Evolutionary conservation across 2,113 vertebrate species (phyloP).

Genomic region (Butorides virescens): DNA sequence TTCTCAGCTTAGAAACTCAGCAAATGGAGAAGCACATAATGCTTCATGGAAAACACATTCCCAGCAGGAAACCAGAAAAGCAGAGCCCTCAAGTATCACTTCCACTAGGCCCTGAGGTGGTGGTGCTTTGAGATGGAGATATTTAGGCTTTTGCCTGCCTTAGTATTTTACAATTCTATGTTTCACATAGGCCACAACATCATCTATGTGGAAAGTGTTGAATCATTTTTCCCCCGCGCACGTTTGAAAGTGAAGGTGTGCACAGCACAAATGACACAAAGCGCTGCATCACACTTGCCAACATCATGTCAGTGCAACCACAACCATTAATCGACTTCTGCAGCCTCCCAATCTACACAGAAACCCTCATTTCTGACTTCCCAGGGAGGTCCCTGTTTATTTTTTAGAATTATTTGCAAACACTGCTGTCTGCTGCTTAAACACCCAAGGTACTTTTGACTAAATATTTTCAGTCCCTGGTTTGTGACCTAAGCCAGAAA

Average conservation of each 20-base stretch:
- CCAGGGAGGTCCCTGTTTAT: not conserved
- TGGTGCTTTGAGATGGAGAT: not conserved
- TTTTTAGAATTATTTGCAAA: constrained; percentile 17
- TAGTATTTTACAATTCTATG: not conserved
- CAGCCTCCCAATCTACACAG: not conserved
- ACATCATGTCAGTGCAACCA: not conserved
- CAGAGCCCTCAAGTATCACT: not conserved
- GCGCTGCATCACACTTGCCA: accelerated
- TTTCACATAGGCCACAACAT: not conserved
- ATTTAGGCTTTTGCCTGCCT: not conserved
- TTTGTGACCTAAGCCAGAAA: not conserved
- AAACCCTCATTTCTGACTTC: not conserved
- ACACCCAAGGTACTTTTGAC: not conserved
- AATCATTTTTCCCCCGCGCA: not conserved
- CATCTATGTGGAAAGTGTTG: not conserved
- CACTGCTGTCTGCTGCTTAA: not conserved
- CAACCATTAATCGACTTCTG: not conserved
- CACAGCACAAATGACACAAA: not conserved
- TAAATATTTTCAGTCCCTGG: not conserved
- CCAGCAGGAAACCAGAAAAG: not conserved
- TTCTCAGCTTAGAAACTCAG: not conserved
- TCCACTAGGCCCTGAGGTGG: not conserved
- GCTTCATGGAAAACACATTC: not conserved
- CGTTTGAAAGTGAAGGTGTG: not conserved
- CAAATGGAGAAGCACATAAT: not conserved